Conservation (phyloP, 2,888 invertebrate species). For the Pedicia rivosa region DNA sequence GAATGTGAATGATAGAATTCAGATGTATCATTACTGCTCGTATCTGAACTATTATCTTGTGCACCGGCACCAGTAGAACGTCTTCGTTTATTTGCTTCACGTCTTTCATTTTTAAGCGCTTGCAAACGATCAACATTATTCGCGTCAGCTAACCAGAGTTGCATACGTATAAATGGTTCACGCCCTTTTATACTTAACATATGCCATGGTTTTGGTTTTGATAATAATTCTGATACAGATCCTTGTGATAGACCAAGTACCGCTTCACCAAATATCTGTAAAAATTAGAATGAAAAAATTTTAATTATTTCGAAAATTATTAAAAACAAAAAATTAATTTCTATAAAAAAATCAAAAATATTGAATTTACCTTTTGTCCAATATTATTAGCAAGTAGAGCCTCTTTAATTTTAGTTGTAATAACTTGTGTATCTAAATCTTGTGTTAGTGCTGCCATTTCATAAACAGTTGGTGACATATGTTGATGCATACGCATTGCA, state of each 20-base stretch:
- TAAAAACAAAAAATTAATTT: neutral
- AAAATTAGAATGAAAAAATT: slow-evolving; percentile 19
- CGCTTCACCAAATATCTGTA: slow-evolving; percentile 86
- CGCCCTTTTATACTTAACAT: slow-evolving; percentile 97
- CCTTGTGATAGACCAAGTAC: slow-evolving; percentile 93
- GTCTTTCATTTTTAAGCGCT: slow-evolving; percentile 74
- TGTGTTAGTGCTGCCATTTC: slow-evolving; percentile 95
- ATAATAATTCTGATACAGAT: slow-evolving; percentile 90
- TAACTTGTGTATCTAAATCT: slow-evolving; percentile 89
- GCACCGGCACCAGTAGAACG: slow-evolving; percentile 66
- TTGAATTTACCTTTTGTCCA: slow-evolving; percentile 64
- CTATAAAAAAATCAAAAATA: too few relatives aligned
- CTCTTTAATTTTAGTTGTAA: slow-evolving; percentile 94
- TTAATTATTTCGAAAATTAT: neutral
- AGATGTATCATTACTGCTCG: slow-evolving; percentile 75
- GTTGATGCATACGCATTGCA: slow-evolving; percentile 61
- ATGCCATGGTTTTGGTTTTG: slow-evolving; percentile 98
- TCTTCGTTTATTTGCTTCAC: slow-evolving; percentile 82
- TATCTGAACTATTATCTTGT: slow-evolving; percentile 76
- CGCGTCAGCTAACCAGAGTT: slow-evolving; percentile 90
- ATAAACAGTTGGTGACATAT: slow-evolving; percentile 88
- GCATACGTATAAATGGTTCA: slow-evolving; percentile 93
- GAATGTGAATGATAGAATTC: slow-evolving; percentile 78
- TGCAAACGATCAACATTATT: slow-evolving; percentile 89
- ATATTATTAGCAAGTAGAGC: slow-evolving; percentile 92